Conservation (phyloP, 2,113 vertebrate genomes). For the Rhinolophus ferrumequinum region DNA sequence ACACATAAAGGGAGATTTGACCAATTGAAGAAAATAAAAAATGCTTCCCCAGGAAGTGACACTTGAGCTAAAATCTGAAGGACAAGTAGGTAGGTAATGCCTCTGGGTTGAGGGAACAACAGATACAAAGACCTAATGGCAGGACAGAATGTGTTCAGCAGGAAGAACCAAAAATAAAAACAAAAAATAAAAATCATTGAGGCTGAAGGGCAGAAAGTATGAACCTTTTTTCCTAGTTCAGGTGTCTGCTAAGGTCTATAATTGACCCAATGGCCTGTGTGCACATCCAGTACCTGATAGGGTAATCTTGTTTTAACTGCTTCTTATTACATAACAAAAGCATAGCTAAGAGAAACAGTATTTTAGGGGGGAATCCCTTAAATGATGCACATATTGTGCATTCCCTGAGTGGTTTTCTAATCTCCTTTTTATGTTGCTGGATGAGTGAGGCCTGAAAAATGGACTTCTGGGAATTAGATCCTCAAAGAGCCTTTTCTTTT, state of each 20-base stretch:
- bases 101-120: not conserved
- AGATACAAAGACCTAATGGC: not conserved
- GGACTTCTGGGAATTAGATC: not conserved
- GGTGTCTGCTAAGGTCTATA: not conserved
- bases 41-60: not conserved
- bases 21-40: not conserved
- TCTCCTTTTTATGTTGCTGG: not conserved
- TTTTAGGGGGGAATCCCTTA: not conserved
- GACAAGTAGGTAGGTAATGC: not conserved
- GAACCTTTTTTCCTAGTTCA: not conserved
- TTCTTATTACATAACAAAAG: not conserved
- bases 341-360: not conserved
- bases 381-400: not conserved
- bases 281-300: not conserved
- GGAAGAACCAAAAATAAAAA: not conserved
- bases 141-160: not conserved
- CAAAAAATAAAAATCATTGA: not conserved
- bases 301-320: not conserved
- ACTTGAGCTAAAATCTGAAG: not conserved
- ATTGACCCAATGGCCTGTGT: not conserved
- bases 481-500: conserved; percentile 11
- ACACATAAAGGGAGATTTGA: not conserved
- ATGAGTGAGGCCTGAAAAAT: not conserved
- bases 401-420: not conserved
- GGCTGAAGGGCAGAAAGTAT: not conserved